Base-by-base conservation (phyloP, 2,113 vertebrate species). In the Osmerus mordax region DNA sequence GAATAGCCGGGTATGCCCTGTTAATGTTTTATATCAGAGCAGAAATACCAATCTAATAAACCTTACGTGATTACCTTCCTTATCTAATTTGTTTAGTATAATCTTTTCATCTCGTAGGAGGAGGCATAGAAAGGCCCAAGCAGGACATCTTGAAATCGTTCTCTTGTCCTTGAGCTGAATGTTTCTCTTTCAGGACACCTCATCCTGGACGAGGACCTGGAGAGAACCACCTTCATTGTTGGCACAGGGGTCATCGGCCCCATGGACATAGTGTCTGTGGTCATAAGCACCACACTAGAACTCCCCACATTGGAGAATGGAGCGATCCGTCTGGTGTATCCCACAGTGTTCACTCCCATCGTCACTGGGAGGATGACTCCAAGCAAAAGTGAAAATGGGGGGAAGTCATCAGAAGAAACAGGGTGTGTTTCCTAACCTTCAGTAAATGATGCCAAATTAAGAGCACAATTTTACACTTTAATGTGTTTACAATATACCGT, bases 201-300 rank as follows among this genome's bases (percentile, higher is more conserved):
- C 0, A 92, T 99, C 74, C 88, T 99, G 84, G 95, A 98, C 0
- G 94, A 96, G 83, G 95, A 97, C 14, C 81, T 91, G 53, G 95
- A 96, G 72, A 91, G 87, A 67, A 94, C 91, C 73, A 95, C 94
- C 3, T 95, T 99, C 76, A 84, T 97, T 19, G 83, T 98, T 23
- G 87, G 90, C 76, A 95, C 92, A 0, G 97, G 97, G 62, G 25
- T 86, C 0, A 93, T 99, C 28, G 92, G 91, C 12, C 92, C 96
- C 0, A 92, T 92, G 0, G 94, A 97, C 77, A 91, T 94, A 25
- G 89, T 99, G 77, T 94, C 94, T 0, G 73, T 99, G 75, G 90
- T 91, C 75, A 92, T 99, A 59, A 92, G 77, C 77, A 99, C 95
- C 12, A 96, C 84, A 2, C 87, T 91, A 79, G 97, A 97, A 82